Conservation (phyloP, 2,797 vertebrate species). For the Labeo calbasu region DNA sequence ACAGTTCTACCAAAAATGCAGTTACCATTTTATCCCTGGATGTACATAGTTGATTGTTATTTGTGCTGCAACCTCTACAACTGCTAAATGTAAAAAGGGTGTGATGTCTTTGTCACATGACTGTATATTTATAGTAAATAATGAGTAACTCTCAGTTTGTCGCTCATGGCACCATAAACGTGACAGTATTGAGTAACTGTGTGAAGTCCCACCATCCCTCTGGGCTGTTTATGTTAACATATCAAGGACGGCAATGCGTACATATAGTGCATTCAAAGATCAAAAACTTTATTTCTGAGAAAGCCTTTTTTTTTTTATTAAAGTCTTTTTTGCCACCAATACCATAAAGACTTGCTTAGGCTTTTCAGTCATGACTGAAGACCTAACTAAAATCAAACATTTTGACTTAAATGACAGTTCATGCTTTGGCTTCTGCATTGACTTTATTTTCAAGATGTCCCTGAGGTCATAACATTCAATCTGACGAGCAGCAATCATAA, state of each 20-base stretch:
- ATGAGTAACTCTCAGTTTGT: conserved; percentile 15
- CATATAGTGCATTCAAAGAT: not conserved
- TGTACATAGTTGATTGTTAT: not conserved
- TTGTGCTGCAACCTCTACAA: not conserved
- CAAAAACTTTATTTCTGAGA: not conserved
- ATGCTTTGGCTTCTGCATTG: not conserved
- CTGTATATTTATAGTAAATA: conserved; percentile 24
- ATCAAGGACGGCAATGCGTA: not conserved
- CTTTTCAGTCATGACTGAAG: not conserved
- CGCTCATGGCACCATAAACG: not conserved
- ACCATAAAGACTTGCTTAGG: not conserved
- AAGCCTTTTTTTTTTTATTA: not conserved
- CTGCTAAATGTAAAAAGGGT: not conserved
- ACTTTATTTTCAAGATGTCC: not conserved
- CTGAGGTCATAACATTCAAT: not conserved
- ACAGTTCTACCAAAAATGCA: not conserved
- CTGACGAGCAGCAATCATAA: not conserved
- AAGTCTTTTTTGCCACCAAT: not conserved
- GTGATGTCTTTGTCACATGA: not conserved
- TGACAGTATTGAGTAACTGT: conserved; percentile 25
- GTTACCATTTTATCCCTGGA: not conserved
- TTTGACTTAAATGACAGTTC: not conserved
- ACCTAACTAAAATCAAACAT: not conserved
- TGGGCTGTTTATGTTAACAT: not conserved
- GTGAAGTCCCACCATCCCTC: conserved; percentile 19